Conservation (phyloP, 2,888 invertebrate species). For the Tetragonisca angustula region DNA sequence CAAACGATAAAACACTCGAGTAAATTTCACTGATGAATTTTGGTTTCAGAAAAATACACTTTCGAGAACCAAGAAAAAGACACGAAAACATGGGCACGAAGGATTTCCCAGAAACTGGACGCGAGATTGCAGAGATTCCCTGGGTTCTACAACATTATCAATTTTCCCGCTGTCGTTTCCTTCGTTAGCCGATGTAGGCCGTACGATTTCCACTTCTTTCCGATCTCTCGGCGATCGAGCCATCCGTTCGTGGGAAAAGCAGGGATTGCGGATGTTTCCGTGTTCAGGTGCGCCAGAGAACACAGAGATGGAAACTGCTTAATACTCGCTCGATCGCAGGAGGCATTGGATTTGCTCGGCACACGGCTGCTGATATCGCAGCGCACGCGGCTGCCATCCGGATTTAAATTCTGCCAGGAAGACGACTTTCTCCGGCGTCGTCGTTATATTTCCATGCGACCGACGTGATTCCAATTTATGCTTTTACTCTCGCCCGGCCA, state of each 20-base stretch:
- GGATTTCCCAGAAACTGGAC: background rate
- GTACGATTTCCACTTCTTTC: slow-evolving; percentile 4
- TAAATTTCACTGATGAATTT: background rate
- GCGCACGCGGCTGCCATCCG: slow-evolving; percentile 3
- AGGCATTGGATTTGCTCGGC: slow-evolving; percentile 27
- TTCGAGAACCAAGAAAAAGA: background rate
- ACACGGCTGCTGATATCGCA: slow-evolving; percentile 5
- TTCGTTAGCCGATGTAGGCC: slow-evolving; percentile 4
- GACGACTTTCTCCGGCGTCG: slow-evolving; percentile 42
- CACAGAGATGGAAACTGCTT: slow-evolving; percentile 18
- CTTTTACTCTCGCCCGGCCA: slow-evolving; percentile 49
- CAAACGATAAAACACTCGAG: background rate
- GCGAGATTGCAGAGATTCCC: background rate
- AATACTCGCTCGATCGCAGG: background rate
- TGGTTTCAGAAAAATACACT: no score
- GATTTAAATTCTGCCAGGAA: slow-evolving; percentile 48
- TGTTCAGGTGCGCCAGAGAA: background rate
- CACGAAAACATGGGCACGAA: no score
- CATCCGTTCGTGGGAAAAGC: slow-evolving; percentile 26
- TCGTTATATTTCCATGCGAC: slow-evolving; percentile 41
- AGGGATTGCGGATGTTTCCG: slow-evolving; percentile 7
- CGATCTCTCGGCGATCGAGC: background rate
- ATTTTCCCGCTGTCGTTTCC: slow-evolving; percentile 14
- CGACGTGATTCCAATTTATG: slow-evolving; percentile 38
- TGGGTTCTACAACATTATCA: background rate